Percentiles rank a stretch among this genome's conserved stretches.
These are phyloP conservation scores for Bungarus multicinctus DNA, from an alignment of 2,113 vertebrate species.

Conservation along the genomic window DNA sequence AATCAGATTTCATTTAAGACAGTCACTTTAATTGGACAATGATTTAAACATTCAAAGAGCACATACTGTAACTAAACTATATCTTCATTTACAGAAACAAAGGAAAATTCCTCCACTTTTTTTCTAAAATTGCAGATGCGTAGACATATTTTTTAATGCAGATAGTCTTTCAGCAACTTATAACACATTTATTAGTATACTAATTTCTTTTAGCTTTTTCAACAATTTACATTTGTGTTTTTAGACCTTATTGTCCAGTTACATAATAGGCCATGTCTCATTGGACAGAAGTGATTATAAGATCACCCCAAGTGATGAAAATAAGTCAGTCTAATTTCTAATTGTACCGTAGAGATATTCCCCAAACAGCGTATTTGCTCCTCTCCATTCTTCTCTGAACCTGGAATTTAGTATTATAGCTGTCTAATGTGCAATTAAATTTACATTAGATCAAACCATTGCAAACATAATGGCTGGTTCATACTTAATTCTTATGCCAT, in stretches of 20 bases:
- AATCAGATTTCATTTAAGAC: constrained; percentile 5
- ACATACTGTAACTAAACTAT: not conserved
- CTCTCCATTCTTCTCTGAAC: not conserved
- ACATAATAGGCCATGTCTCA: not conserved
- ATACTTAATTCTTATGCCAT: not conserved
- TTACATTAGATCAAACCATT: not conserved
- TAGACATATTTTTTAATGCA: not conserved
- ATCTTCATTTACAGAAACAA: not conserved
- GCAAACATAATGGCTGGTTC: not conserved
- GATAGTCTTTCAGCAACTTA: not conserved
- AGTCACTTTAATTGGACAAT: not conserved
- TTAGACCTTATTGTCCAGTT: not conserved
- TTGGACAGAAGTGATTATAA: not conserved
- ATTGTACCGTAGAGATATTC: not conserved
- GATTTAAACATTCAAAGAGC: not conserved
- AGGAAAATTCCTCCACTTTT: not conserved
- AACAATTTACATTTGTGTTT: not conserved
- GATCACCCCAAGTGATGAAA: not conserved
- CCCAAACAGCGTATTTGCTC: not conserved
- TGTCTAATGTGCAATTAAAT: not conserved
- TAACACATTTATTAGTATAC: not conserved
- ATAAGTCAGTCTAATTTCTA: not conserved
- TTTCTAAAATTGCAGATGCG: not conserved
- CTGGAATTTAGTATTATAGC: not conserved
- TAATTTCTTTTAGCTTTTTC: not conserved